Evolutionary conservation across 2,797 vertebrate species (phyloP), one percentile per base, ranked within the genome.

Genomic region (Coregonus suidteri): DNA sequence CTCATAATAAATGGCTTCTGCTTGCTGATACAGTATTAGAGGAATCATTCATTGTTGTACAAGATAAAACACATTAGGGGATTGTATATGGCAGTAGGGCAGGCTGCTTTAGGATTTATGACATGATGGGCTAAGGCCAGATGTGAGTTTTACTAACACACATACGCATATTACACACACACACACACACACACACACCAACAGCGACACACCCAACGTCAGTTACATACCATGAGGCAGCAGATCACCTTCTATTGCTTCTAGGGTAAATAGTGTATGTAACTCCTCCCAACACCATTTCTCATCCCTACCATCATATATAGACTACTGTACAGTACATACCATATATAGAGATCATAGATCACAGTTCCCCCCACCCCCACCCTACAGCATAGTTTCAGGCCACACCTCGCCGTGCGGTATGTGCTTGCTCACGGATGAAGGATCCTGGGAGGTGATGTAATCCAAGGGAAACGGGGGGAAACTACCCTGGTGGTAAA

Each of bases 391-490:
- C 11, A 15, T 66, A 14, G 25, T 66, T 4, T 66, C 64, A 13
- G 64, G 64, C 82, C 77, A 75, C 79, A 76, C 82, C 87, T 83
- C 83, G 76, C 76, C 78, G 75, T 78, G 84, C 88, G 88, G 85
- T 92, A 93, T 94, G 90, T 88, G 89, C 92, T 90, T 89, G 90
- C 87, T 92, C 90, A 93, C 84, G 89, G 84, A 88, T 86, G 79
- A 86, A 88, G 75, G 83, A 86, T 83, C 87, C 82, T 85, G 87
- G 85, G 81, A 81, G 75, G 87, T 95, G 94, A 94, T 93, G 94
- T 92, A 94, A 94, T 90, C 54, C 84, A 14, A 79, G 83, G 77
- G 77, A 92, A 92, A 89, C 15, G 67, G 80, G 81, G 82, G 77
- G 72, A 3, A 84, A 77, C 88, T 83, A 82, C 89, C 78, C 82